Percentiles rank a stretch among this genome's conserved stretches.
phyloP scores from a whole-genome alignment of 2,797 vertebrate species.

The Chanos chanos region DNA sequence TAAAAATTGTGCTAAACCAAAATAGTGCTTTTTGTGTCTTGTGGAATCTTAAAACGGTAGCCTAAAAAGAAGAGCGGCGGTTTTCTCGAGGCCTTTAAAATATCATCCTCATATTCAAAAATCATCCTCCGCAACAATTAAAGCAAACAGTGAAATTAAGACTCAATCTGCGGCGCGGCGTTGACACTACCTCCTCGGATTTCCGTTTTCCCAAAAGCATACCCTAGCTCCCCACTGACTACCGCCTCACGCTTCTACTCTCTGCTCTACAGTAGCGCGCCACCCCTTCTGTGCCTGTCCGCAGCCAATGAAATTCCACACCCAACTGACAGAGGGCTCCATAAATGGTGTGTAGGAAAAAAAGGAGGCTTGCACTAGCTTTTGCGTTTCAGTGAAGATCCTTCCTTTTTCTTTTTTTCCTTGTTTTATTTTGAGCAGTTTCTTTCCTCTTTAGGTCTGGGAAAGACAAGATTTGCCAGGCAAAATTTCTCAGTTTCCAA shows the following conservation, averaged over 20 bases:
- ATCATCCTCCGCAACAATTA: too few species aligned
- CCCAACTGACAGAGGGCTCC: slow-evolving; percentile 78
- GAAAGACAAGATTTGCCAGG: slow-evolving; percentile 11
- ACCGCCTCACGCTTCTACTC: slow-evolving; percentile 24
- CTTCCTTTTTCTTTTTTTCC: slow-evolving; percentile 24
- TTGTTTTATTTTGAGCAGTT: slow-evolving; percentile 26
- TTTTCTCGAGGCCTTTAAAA: too few species aligned
- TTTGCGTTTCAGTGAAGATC: slow-evolving; percentile 65
- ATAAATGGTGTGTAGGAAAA: slow-evolving; percentile 79
- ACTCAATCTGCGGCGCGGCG: too few species aligned
- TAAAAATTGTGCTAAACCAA: too few species aligned
- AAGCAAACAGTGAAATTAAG: slow-evolving; percentile 5
- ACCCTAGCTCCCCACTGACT: neutral
- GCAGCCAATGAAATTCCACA: slow-evolving; percentile 83
- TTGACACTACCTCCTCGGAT: too few species aligned
- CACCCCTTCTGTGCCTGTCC: slow-evolving; percentile 49
- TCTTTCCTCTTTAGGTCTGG: neutral
- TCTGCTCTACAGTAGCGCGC: slow-evolving; percentile 45
- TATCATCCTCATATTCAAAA: too few species aligned
- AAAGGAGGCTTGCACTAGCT: slow-evolving; percentile 71
- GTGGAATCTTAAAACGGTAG: too few species aligned
- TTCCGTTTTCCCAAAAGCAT: neutral
- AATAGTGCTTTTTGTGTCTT: too few species aligned
- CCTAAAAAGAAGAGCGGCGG: too few species aligned
- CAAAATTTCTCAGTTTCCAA: slow-evolving; percentile 12